Base-by-base conservation (phyloP, 2,888 invertebrate genomes). In the Drosophila cognata region DNA sequence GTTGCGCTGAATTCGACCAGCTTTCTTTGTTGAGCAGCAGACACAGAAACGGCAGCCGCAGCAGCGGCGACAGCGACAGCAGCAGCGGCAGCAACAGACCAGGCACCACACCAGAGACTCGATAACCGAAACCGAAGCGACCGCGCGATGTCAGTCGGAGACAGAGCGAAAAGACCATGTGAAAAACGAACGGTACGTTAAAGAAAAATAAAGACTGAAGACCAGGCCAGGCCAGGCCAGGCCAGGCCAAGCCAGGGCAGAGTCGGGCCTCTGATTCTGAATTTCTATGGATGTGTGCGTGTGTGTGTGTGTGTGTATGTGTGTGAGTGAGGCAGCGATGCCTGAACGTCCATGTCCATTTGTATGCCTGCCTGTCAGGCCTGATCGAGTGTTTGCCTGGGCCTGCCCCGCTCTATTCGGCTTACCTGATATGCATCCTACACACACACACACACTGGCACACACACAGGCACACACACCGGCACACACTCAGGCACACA, bases 1-100 rank as follows among this genome's bases (percentile, higher is more conserved):
- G 89, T 85, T 88, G 87, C 77, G 80, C 82, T 84, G 84, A 87
- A 85, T 84, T 86, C 82, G 88, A 89, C 90, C 90, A 91, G 91
- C 90, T 91, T 91, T 91, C 91, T 91, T 91, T 88, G 90, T 84
- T 91, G 91, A 91, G 91, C 89, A 83, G 78, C 84, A 38, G 53
- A 62, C 8, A 63, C 53, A n/a, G n/a, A 68, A 67, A 18, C 33
- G 2, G 64, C 63, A 61, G 68, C 52, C 11, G 60, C 58, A 28
- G 36, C 38, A 36, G 43, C 63, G 6, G 29, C 36, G 1, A 16
- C 25, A 6, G 25, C n/a, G 5, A 28, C 28, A 5, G 29, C 33
- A 5, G 52, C 25, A 13, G 52, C 8, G 16, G 33, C 52, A 16
- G 53, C 35, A 18, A 1, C 36, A 41, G 38, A 38, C 21, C 28